Evolutionary conservation across 2,113 vertebrate species (phyloP).

Genomic region (Toxotes jaculatrix): DNA sequence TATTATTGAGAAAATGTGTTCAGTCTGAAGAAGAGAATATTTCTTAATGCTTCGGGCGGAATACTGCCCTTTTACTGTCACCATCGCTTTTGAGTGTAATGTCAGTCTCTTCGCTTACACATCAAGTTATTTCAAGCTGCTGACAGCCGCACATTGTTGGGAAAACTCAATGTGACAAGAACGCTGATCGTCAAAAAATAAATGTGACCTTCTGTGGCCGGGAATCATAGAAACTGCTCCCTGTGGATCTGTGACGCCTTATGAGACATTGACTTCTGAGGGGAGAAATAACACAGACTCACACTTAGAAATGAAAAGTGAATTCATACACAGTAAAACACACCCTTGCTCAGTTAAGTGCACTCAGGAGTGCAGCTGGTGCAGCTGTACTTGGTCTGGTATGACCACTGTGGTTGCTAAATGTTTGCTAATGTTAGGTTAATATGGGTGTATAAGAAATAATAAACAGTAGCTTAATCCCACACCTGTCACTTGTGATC

Average conservation of each 20-base stretch:
- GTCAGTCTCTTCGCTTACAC: constrained; percentile 27
- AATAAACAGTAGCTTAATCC: not conserved
- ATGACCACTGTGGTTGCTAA: no score
- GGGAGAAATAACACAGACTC: not conserved
- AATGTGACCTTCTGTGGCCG: constrained; percentile 34
- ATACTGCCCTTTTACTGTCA: constrained; percentile 43
- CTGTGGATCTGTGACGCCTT: constrained; percentile 3
- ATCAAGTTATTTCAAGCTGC: constrained; percentile 38
- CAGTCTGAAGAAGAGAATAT: not conserved
- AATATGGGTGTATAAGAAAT: not conserved
- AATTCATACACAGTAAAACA: no score
- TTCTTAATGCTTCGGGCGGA: constrained; percentile 10
- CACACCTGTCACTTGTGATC: no score
- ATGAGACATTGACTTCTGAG: not conserved
- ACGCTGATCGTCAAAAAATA: constrained; percentile 19
- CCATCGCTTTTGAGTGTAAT: constrained; percentile 30
- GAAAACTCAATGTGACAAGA: constrained; percentile 32
- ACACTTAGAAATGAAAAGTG: not conserved
- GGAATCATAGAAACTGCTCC: constrained; percentile 29
- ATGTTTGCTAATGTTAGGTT: no score
- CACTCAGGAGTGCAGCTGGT: no score
- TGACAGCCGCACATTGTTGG: constrained; percentile 23
- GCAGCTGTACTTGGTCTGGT: no score
- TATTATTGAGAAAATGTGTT: constrained; percentile 18
- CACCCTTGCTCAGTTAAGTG: no score